Base-by-base conservation (phyloP, 1,140 invertebrate genomes). In the Drosophila willistoni region DNA sequence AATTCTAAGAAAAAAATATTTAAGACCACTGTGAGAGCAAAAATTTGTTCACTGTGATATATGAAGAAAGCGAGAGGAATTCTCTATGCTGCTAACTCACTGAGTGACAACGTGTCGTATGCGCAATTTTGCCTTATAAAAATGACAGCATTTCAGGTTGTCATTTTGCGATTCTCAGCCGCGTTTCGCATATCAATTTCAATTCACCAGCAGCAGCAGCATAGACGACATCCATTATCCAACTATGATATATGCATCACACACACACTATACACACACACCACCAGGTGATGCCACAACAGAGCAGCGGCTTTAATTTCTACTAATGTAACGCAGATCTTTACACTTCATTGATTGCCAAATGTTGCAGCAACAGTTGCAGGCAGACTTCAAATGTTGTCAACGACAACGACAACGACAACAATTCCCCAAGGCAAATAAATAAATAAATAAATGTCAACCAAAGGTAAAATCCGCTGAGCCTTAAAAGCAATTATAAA, bases 401-500 rank as follows among this genome's bases (percentile, higher is more conserved):
- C 83, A 79, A 62, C 59, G 71, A 64, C 66, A 70, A 25, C 25
- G 25, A 25, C 25, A 89, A 25, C n/a, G 14, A 54, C 63, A 67
- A 74, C 81, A 89, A 87, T 80, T 87, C 84, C 85, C 84, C 77
- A 84, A 82, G 82, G 84, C 73, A 84, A 72, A 89, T 89, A 89
- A 81, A 51, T 51, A 51, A 51, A 36, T 36, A 36, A 36, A 87
- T 87, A 87, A 87, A 87, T 87, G 84, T 87, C 84, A 89, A 70
- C 61, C 57, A 82, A 64, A 78, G 74, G 68, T 68, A 78, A 72
- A 34, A 19, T 57, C 66, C 41, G 72, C 68, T 57, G 65, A 73
- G 83, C 69, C 83, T 83, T 79, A 80, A 86, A 86, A 89, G 77
- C 84, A 86, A 86, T 86, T 86, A 86, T 80, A 87, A 86, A 86